Percentiles rank a stretch among this genome's conserved stretches.
Evolutionary conservation across 1,140 invertebrate genomes (phyloP).

Genomic region (Drosophila lacertosa): DNA sequence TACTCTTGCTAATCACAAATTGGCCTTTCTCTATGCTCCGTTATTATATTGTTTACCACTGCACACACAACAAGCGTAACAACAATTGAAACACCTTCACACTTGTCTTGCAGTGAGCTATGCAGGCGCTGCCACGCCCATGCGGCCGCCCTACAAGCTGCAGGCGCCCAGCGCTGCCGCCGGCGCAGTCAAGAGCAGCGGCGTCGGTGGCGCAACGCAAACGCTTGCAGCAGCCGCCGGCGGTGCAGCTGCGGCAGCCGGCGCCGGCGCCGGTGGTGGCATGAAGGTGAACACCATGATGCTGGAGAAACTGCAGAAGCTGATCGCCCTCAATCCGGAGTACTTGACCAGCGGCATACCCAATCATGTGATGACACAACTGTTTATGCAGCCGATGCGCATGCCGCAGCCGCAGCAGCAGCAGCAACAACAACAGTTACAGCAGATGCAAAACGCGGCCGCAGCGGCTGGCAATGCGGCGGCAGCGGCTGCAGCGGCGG

Average conservation of each 20-base stretch:
- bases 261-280: conserved; percentile 31
- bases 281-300: conserved; percentile 77
- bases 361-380: conserved; percentile 78
- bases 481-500: conserved; percentile 12
- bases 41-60: too few species aligned
- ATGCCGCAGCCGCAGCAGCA: conserved; percentile 10
- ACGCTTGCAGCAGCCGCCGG: neutral
- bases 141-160: conserved; percentile 42
- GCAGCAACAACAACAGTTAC: neutral
- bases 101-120: conserved; percentile 66
- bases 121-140: conserved; percentile 30
- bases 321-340: conserved; percentile 78
- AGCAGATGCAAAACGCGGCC: conserved; percentile 1
- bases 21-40: conserved; percentile 2
- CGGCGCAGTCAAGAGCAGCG: neutral
- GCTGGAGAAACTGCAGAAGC: conserved; percentile 78
- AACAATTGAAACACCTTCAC: conserved; percentile 4
- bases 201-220: conserved; percentile 1
- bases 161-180: neutral
- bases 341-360: conserved; percentile 83
- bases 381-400: conserved; percentile 83
- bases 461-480: conserved; percentile 21
- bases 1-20: too few species aligned
- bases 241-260: conserved; percentile 26
- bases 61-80: neutral